Conservation (phyloP, 2,888 invertebrate genomes). For the Habroteleia sp. region DNA sequence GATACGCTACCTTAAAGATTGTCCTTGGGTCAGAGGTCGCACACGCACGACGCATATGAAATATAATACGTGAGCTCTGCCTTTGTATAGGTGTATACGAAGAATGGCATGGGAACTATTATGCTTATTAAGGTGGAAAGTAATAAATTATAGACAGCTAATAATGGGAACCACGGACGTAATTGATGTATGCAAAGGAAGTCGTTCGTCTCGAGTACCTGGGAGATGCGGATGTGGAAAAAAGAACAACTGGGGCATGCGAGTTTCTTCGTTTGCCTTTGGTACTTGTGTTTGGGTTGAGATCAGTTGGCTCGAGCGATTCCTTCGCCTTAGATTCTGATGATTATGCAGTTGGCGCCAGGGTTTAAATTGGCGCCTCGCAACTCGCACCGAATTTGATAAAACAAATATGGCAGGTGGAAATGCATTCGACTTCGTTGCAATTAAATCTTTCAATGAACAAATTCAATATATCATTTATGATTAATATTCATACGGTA, state of each 20-base stretch:
- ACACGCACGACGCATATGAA: constrained; percentile 70
- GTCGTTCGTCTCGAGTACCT: constrained; percentile 69
- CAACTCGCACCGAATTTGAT: no score
- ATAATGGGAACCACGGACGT: constrained; percentile 77
- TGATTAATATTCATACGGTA: no score
- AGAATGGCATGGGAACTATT: constrained; percentile 79
- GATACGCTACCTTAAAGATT: constrained; percentile 80
- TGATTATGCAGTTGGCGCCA: constrained; percentile 28
- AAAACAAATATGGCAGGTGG: no score
- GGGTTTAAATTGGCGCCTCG: no score
- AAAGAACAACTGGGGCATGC: constrained; percentile 56
- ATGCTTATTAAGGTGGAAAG: constrained; percentile 81
- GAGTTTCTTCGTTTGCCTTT: constrained; percentile 58
- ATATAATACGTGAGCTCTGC: constrained; percentile 65
- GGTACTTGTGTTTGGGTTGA: constrained; percentile 3
- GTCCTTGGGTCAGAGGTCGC: constrained; percentile 78
- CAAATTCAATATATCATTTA: no score
- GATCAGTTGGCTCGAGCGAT: neutral
- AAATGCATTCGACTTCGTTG: no score
- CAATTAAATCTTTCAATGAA: no score
- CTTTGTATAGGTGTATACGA: constrained; percentile 66
- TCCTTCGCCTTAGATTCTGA: neutral
- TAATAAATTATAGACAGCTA: constrained; percentile 80
- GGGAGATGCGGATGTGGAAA: constrained; percentile 59
- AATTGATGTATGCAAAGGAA: constrained; percentile 79